Base-by-base conservation (phyloP, 64 coral and sea anemone genomes). In the Orbicella faveolata region DNA sequence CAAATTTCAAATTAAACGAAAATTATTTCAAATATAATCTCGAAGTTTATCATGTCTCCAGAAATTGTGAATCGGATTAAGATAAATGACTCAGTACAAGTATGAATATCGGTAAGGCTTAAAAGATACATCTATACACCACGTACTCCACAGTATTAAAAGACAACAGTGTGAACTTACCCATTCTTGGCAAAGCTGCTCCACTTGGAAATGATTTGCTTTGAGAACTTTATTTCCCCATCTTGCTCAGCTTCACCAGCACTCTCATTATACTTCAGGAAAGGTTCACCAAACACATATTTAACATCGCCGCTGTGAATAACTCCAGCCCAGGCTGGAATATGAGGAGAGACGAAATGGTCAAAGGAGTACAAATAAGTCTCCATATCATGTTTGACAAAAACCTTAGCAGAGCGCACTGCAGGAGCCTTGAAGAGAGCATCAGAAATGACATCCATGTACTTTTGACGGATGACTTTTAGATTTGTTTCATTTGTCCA, bases 401-500 rank as follows among this genome's bases (percentile, higher is more conserved):
- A 87, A 1, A 77, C 55, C 10, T 81, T 54, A 7, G 93, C 93
- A 18, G 89, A 82, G 3, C 37, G 57, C 0, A 91, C 34, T 0
- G 89, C 81, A 23, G 75, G 65, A 19, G 83, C 73, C 26, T 86
- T 84, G 30, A 91, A 91, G 2, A 19, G 12, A 35, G 83, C 52
- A 25, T 94, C 93, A 30, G 89, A 76, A 3, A 75, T 48, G 19
- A 88, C 6, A 25, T 94, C 89, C 41, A 91, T 62, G 51, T 77
- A 94, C 35, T 83, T 75, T 36, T 82, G 80, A 41, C 89, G 48
- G 5, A 88, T 1, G 5, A 76, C 72, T n/a, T 69, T 74, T n/a
- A 78, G 81, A 33, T 93, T 78, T n/a, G 89, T 79, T 30, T 61
- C n/a, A 57, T 96, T 96, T 36, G 59, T 54, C 94, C 94, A 96